A percentile compares a stretch with the other conserved stretches of the same genome.
Evolutionary conservation across 37 sponge, comb jelly and placozoan species (phyloP).

Genomic region (Halichondria panicea): DNA sequence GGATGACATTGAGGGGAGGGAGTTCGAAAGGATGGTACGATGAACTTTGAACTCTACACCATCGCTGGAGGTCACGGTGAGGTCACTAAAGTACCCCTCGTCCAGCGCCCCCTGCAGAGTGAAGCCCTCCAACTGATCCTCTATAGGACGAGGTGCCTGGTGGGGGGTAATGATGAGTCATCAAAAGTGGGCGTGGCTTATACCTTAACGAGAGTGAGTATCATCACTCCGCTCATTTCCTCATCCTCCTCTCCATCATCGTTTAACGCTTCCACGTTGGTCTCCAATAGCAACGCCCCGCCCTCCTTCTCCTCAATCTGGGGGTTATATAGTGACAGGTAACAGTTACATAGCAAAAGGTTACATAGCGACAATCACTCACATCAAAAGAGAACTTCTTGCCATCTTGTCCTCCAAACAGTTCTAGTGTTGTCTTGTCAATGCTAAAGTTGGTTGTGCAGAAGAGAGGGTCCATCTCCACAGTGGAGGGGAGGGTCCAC

Average conservation of each 20-base stretch:
- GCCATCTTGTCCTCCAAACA: conserved; percentile 51
- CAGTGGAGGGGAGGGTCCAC: conserved; percentile 44
- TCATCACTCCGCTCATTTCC: too few relatives aligned
- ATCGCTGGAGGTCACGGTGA: conserved; percentile 21
- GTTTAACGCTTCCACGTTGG: too few relatives aligned
- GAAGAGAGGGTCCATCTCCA: conserved; percentile 42
- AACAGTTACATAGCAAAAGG: not conserved
- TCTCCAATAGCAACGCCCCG: too few relatives aligned
- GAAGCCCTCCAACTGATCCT: conserved; percentile 9
- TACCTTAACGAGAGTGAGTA: not conserved
- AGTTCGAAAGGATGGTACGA: conserved; percentile 18
- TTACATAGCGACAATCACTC: not conserved
- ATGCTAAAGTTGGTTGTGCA: conserved; percentile 36
- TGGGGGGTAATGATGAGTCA: not conserved
- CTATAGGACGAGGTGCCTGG: not conserved
- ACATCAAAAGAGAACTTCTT: conserved; percentile 37
- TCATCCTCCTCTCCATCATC: too few relatives aligned
- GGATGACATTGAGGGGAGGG: conserved; percentile 25
- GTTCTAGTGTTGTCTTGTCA: conserved; percentile 9
- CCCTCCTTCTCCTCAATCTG: not conserved
- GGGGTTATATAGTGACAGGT: not conserved
- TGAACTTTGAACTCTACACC: conserved; percentile 33
- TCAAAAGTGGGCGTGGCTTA: not conserved
- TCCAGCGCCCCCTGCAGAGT: conserved; percentile 50
- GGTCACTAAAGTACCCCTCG: conserved; percentile 57